Base-by-base conservation (phyloP, 2,888 invertebrate species). In the Drosophila peninsularis region DNA sequence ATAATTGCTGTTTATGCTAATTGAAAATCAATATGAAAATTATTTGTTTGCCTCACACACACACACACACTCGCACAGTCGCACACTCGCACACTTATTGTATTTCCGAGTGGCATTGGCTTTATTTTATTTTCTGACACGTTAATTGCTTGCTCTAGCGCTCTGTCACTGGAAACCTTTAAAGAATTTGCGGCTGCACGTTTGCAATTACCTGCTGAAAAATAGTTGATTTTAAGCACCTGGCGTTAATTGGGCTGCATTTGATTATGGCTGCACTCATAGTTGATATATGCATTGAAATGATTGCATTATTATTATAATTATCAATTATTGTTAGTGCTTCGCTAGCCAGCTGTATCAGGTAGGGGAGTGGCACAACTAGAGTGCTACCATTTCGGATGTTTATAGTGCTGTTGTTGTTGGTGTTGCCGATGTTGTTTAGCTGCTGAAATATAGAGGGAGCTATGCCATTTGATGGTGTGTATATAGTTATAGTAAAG, bases 1-100 rank as follows among this genome's bases (percentile, higher is more conserved):
- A 75, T 81, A 84, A 75, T 72, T 75, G 62, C 55, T 50, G 49
- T 69, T 81, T 69, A 72, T 78, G 70, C 70, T 81, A 78, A 82
- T 78, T 78, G 67, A 71, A 71, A 84, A 75, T 65, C 81, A 68
- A 87, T 84, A 62, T 32, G 30, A 62, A 37, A 62, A 55, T 50
- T 49, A 65, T 53, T 32, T 58, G 13, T 32, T 56, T 17, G 9
- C 5, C 24, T 1, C 21, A 3, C 42, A 24, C 42, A 14, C 24
- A 21, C 42, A 6, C 42, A 9, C 17, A 21, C 21, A 7, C 34
- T 9, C 36, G 5, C 5, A 1, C 21, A 14, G n/a, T n/a, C n/a
- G n/a, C 7, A 17, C 17, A 34, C 34, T 14, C 19, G 0, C 24
- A n/a, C 10, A 42, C 19, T 14, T 21, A 11, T 32, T 69, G 42